phyloP scores from a whole-genome alignment of 2,888 invertebrate genomes.

The Aporophyla nigra region DNA sequence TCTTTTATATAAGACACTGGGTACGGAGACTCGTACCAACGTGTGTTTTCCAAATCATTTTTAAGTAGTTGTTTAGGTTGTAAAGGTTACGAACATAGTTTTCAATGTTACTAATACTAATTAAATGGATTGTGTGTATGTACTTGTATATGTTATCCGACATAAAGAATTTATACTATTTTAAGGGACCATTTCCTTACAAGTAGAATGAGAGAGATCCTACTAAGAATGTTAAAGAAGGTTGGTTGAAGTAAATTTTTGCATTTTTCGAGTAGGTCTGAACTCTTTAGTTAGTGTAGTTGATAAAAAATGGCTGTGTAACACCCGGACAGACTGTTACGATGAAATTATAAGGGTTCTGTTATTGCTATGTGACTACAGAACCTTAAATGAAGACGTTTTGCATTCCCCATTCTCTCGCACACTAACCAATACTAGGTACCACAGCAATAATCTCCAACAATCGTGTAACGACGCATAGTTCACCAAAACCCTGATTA shows the following conservation, averaged over 20 bases:
- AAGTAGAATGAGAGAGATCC: no score
- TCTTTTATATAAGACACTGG: no score
- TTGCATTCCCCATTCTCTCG: no score
- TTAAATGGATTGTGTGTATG: no score
- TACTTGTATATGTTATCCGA: no score
- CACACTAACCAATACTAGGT: not conserved
- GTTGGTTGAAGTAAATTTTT: not conserved
- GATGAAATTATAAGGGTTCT: not conserved
- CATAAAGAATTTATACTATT: no score
- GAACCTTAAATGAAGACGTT: not conserved
- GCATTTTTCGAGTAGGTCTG: not conserved
- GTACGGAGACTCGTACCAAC: no score
- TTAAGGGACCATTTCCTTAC: not conserved
- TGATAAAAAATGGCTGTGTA: not conserved
- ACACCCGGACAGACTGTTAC: not conserved
- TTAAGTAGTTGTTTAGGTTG: no score
- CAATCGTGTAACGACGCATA: constrained; percentile 13
- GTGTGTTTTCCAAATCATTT: no score
- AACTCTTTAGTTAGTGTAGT: no score
- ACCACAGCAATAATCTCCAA: not conserved
- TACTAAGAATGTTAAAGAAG: not conserved
- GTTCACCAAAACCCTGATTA: constrained; percentile 42
- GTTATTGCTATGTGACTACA: not conserved
- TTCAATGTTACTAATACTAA: no score
- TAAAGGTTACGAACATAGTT: no score